Evolutionary conservation across 2,113 vertebrate genomes (phyloP).

Genomic region (Plestiodon gilberti): DNA sequence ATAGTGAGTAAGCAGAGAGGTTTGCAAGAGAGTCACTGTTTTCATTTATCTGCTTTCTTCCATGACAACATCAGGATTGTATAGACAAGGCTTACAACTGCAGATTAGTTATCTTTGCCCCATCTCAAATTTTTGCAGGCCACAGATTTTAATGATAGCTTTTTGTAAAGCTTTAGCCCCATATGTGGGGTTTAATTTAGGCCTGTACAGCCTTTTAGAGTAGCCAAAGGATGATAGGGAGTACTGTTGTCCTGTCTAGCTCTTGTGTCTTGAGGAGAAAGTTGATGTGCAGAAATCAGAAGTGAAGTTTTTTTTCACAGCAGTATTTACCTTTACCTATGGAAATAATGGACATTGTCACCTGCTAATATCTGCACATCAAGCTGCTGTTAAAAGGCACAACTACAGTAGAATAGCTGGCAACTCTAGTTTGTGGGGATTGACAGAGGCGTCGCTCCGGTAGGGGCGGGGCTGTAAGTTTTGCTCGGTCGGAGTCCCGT

Average conservation of each 20-base stretch:
- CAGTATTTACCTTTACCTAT: background rate
- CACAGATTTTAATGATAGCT: background rate
- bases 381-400: background rate
- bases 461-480: too few relatives aligned
- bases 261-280: background rate
- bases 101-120: background rate
- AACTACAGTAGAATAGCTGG: background rate
- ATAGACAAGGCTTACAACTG: background rate
- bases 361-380: background rate
- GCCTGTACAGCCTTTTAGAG: background rate
- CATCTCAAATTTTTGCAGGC: background rate
- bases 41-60: constrained; percentile 5
- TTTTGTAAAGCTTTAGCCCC: background rate
- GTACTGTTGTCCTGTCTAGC: too few relatives aligned
- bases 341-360: background rate
- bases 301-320: too few relatives aligned
- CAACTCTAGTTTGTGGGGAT: background rate
- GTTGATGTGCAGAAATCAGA: background rate
- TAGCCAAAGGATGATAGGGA: background rate
- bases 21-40: constrained; percentile 35
- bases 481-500: too few relatives aligned
- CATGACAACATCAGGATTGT: background rate
- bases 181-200: background rate
- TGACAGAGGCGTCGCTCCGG: too few relatives aligned
- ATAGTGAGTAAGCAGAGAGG: constrained; percentile 30